Evolutionary conservation across 1,140 invertebrate genomes (phyloP).

Genomic region (Drosophila serrata): DNA sequence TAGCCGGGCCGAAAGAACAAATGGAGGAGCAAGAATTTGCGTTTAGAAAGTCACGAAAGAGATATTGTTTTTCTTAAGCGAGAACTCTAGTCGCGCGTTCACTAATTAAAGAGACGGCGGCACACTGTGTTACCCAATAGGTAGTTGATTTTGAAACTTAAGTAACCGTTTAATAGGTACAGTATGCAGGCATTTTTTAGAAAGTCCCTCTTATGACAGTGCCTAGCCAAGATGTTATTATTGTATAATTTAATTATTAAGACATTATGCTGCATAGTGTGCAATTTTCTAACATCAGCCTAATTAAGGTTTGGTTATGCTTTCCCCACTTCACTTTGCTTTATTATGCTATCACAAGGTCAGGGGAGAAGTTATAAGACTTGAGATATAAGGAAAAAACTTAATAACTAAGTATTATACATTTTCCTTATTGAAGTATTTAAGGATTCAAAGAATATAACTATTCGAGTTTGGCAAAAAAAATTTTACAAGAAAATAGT

Average conservation of each 20-base stretch:
- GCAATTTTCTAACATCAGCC: conserved; percentile 3
- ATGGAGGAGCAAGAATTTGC: conserved; percentile 42
- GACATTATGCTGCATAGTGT: background rate
- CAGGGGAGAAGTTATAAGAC: background rate
- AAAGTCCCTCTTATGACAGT: conserved; percentile 3
- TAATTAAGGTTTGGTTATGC: conserved; percentile 17
- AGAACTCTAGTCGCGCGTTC: conserved; percentile 36
- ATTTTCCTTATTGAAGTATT: background rate
- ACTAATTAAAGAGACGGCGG: conserved; percentile 31
- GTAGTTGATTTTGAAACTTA: conserved; percentile 7
- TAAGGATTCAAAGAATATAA: background rate
- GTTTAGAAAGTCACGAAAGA: conserved; percentile 63
- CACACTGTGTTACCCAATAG: conserved; percentile 46
- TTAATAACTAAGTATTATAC: too few relatives aligned
- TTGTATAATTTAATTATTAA: conserved; percentile 13
- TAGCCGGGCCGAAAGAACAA: conserved; percentile 26
- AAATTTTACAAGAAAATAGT: background rate
- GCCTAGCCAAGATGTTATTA: conserved; percentile 5
- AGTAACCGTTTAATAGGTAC: conserved; percentile 30
- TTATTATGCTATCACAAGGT: background rate
- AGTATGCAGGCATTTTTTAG: background rate
- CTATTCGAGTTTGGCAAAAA: too few relatives aligned
- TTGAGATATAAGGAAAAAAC: too few relatives aligned
- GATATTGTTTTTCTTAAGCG: conserved; percentile 9
- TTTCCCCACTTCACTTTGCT: background rate